Base-by-base conservation (phyloP, 2,888 invertebrate species). In the Diogma glabrata region DNA sequence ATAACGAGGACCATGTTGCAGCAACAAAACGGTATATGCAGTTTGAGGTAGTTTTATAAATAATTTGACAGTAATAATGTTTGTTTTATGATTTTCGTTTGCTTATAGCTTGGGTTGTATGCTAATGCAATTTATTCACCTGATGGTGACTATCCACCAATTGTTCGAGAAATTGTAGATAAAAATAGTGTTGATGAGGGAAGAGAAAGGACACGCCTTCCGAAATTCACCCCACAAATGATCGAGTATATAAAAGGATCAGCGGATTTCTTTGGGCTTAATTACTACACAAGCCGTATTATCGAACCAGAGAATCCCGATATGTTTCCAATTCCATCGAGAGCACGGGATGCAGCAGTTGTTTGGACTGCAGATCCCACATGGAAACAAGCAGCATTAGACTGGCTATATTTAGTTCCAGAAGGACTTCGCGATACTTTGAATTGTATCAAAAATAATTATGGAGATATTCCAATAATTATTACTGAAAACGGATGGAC, bases 401-500 rank as follows among this genome's bases (percentile, higher is more conserved):
- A 16, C 3, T 66, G 66, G 66, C 43, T 66, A 4, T 63, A 60
- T 52, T 60, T 59, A 47, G 63, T 63, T 4, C 66, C 66, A 2
- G 51, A 61, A 47, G 65, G 64, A 14, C 52, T 65, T 5, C 58
- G 60, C 40, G 59, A 56, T 26, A 36, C 54, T 20, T 22, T 59
- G 16, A 53, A 46, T 55, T 58, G 23, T 10, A 45, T 45, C 14
- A 20, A 14, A 23, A 23, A 45, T 45, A 36, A 43, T 26, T 47
- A 19, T 19, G 19, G 28, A 10, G 28, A 47, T 47, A 10, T 26
- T 10, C 63, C 63, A 22, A 67, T 78, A 10, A 61, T 75, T 58
- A 72, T 78, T 16, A 73, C 73, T 0, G 79, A 79, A 57, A 78
- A 77, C 57, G 78, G 78, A 1, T 75, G 67, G 57, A 68, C 72